Conservation (phyloP, 2,888 invertebrate genomes). For the Petrolisthes manimaculis region DNA sequence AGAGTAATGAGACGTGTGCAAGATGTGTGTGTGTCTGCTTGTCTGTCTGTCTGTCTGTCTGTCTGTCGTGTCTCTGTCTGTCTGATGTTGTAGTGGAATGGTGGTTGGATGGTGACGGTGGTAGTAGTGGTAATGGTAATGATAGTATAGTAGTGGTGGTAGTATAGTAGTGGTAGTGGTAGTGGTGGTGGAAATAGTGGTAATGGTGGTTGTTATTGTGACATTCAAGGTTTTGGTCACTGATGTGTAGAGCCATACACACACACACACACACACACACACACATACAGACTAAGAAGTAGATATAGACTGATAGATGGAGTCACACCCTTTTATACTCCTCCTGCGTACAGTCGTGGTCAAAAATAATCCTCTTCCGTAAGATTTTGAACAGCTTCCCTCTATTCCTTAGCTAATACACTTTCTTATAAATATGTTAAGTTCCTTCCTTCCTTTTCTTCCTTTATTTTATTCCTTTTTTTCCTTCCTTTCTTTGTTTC, state of each 20-base stretch:
- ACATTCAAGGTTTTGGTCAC: conserved; percentile 11
- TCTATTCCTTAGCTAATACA: not conserved
- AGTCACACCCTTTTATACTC: too few relatives aligned
- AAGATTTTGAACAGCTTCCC: not conserved
- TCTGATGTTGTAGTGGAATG: too few relatives aligned
- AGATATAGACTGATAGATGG: not conserved
- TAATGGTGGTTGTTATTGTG: not conserved
- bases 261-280: not conserved
- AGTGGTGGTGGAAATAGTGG: not conserved
- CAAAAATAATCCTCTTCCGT: not conserved
- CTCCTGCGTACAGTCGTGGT: too few relatives aligned
- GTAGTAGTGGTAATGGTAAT: conserved; percentile 19
- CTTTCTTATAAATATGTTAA: too few relatives aligned
- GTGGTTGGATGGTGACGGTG: conserved; percentile 5
- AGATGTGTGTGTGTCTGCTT: too few relatives aligned
- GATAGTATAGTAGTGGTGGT: not conserved
- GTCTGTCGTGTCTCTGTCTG: too few relatives aligned
- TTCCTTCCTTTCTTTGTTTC: not conserved
- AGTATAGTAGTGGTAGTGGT: not conserved
- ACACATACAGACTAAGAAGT: not conserved
- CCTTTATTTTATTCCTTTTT: not conserved
- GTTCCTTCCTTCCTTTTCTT: not conserved
- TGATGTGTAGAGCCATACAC: not conserved
- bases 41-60: too few relatives aligned
- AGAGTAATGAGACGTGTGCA: too few relatives aligned